phyloP scores from a whole-genome alignment of 2,888 invertebrate species.

The Ichneumoninae sp. region DNA sequence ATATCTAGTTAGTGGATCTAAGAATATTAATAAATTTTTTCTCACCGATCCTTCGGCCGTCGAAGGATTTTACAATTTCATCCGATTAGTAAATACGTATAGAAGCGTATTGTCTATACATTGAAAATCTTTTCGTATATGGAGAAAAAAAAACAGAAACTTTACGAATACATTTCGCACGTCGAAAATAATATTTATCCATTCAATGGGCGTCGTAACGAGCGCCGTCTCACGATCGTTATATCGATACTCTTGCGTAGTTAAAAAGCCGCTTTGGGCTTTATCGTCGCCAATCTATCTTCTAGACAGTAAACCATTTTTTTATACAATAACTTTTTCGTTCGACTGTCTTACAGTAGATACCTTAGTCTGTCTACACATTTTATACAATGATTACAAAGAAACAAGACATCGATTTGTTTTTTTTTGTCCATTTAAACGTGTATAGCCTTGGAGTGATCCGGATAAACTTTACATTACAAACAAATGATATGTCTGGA shows the following conservation, averaged over 20 bases:
- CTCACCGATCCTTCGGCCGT: neutral
- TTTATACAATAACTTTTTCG: constrained; percentile 47
- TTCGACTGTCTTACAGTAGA: constrained; percentile 56
- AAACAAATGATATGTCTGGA: constrained; percentile 34
- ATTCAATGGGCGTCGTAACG: constrained; percentile 1
- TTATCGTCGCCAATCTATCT: constrained; percentile 38
- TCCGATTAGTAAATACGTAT: constrained; percentile 39
- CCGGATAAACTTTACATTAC: constrained; percentile 7
- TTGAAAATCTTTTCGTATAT: constrained; percentile 48
- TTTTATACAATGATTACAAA: constrained; percentile 73
- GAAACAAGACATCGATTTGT: constrained; percentile 62
- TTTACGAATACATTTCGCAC: constrained; percentile 46
- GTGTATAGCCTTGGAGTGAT: constrained; percentile 25
- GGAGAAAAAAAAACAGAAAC: constrained; percentile 43
- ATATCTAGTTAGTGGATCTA: constrained; percentile 61
- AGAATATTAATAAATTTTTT: constrained; percentile 48
- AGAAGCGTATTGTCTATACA: constrained; percentile 29
- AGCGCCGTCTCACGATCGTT: constrained; percentile 1
- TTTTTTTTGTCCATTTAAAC: constrained; percentile 28
- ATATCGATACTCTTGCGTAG: constrained; percentile 8
- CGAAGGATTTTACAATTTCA: constrained; percentile 39
- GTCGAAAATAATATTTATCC: constrained; percentile 37
- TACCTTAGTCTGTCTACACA: constrained; percentile 68
- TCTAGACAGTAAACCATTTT: constrained; percentile 61
- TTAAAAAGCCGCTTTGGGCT: constrained; percentile 41